phyloP scores from a whole-genome alignment of 2,888 invertebrate genomes.

The Margaritifera margaritifera region DNA sequence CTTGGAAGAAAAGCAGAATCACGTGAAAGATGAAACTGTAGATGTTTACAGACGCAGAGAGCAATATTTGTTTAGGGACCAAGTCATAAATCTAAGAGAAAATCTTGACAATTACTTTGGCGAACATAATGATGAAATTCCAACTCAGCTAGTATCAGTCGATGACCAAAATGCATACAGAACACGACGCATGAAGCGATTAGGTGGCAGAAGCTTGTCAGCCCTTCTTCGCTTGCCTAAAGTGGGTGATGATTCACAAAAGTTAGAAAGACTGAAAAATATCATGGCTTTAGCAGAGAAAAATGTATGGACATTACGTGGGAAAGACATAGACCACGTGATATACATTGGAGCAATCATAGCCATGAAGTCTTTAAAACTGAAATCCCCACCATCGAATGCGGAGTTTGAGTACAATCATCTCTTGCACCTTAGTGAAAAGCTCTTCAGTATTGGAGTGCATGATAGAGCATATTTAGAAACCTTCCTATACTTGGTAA shows the following conservation, averaged over 20 bases:
- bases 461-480: constrained; percentile 31
- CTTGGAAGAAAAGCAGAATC: constrained; percentile 41
- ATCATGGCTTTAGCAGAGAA: constrained; percentile 1
- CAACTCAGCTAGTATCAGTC: constrained; percentile 14
- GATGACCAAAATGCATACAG: constrained; percentile 32
- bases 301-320: constrained; percentile 26
- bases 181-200: constrained; percentile 29
- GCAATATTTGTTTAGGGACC: background rate
- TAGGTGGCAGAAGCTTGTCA: constrained; percentile 35
- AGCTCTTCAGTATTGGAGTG: background rate
- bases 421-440: too few species aligned
- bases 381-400: too few species aligned
- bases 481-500: constrained; percentile 35
- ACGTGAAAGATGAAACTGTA: constrained; percentile 32
- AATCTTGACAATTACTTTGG: constrained; percentile 49
- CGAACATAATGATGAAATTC: constrained; percentile 39
- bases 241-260: constrained; percentile 3
- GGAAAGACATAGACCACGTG: constrained; percentile 32
- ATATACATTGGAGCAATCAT: constrained; percentile 31
- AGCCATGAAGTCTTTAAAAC: background rate
- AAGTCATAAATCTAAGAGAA: constrained; percentile 34
- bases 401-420: too few species aligned
- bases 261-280: too few species aligned
- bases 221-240: constrained; percentile 22
- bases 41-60: too few species aligned